A percentile compares a stretch with the other conserved stretches of the same genome.
phyloP scores from a whole-genome alignment of 23 tunicate genomes.

The Ciona savignyi region DNA sequence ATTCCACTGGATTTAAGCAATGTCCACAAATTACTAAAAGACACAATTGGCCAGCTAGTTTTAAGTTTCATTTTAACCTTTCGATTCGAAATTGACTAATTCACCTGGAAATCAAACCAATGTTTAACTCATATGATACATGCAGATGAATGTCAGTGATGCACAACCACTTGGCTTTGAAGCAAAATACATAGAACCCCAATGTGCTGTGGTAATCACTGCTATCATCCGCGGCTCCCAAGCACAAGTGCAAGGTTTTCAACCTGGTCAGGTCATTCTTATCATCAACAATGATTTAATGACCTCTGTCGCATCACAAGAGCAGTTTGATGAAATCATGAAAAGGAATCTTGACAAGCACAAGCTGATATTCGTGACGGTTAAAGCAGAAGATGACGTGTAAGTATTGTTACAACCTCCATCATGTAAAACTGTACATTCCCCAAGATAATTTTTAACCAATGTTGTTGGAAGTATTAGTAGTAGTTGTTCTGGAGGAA shows the following conservation, averaged over 20 bases:
- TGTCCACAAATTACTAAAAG: too few relatives aligned
- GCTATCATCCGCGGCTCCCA: slow-evolving; percentile 55
- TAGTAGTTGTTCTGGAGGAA: too few relatives aligned
- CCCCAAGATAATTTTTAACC: too few relatives aligned
- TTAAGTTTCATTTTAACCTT: too few relatives aligned
- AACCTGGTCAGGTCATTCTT: slow-evolving; percentile 56
- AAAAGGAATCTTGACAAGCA: slow-evolving; percentile 37
- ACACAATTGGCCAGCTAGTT: too few relatives aligned
- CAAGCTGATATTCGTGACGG: slow-evolving; percentile 66
- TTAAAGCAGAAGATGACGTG: slow-evolving; percentile 71
- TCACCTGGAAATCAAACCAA: too few relatives aligned
- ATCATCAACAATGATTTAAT: slow-evolving; percentile 54
- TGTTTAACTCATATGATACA: too few relatives aligned
- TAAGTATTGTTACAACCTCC: too few relatives aligned
- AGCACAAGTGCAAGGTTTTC: slow-evolving; percentile 93
- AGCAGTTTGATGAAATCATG: slow-evolving; percentile 41
- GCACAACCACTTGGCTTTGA: slow-evolving; percentile 60
- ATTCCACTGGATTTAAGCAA: too few relatives aligned
- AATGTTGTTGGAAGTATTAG: too few relatives aligned
- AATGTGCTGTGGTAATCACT: slow-evolving; percentile 46
- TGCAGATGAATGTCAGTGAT: slow-evolving; percentile 50
- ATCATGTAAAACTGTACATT: too few relatives aligned
- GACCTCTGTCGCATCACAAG: slow-evolving; percentile 60
- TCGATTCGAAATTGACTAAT: too few relatives aligned
- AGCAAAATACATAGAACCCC: slow-evolving; percentile 52